Conservation (phyloP, 2,113 vertebrate species). For the Ptyas mucosa region DNA sequence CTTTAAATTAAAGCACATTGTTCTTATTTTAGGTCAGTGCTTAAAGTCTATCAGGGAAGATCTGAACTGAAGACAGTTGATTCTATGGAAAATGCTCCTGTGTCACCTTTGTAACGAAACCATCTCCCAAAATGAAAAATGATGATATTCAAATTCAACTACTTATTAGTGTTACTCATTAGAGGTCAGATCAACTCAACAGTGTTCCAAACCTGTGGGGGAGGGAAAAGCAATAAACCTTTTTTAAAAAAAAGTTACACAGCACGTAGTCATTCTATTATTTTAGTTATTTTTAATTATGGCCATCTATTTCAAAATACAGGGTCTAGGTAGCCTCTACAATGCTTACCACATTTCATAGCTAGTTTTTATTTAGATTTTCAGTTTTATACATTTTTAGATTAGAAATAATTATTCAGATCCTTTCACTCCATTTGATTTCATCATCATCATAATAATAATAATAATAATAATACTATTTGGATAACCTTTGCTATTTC, state of each 20-base stretch:
- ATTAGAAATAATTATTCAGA: not conserved
- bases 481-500: not conserved
- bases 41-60: not conserved
- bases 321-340: not conserved
- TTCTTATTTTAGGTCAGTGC: not conserved
- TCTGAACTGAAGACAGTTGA: not conserved
- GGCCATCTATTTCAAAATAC: not conserved
- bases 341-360: not conserved
- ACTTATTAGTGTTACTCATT: slow-evolving; percentile 13
- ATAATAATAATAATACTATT: not conserved
- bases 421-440: not conserved
- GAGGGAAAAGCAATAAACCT: not conserved
- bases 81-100: not conserved
- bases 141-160: slow-evolving; percentile 34
- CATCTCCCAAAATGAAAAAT: not conserved
- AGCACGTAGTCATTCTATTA: not conserved
- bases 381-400: not conserved
- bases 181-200: slow-evolving; percentile 25
- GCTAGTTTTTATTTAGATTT: not conserved
- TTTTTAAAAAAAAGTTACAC: not conserved
- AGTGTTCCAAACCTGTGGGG: slow-evolving; percentile 50
- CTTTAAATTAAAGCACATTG: not conserved
- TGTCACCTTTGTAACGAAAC: not conserved
- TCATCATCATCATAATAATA: not conserved
- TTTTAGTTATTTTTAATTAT: not conserved